Evolutionary conservation across 2,113 vertebrate genomes (phyloP), one percentile per base, ranked within the genome.

Genomic region (Suricata suricatta): DNA sequence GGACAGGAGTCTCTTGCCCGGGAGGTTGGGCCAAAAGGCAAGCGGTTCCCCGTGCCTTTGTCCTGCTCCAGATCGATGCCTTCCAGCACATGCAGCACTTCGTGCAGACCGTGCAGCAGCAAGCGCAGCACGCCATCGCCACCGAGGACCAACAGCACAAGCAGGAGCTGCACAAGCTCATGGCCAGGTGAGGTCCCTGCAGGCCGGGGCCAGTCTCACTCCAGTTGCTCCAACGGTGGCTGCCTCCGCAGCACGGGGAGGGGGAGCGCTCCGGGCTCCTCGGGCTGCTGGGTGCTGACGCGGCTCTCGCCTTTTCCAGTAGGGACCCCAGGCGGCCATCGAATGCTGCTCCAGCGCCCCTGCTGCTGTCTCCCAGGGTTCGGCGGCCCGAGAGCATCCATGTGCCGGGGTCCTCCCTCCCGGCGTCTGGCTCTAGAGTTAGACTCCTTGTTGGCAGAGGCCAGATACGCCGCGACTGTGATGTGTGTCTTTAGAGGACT

Each of bases 81-180:
- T 99, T 99, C 98, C 99, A 99, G 98, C 99, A 99, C 98, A 99
- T 99, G 99, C 99, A 99, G 98, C 99, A 99, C 98, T 99, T 99
- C 21, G 99, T 99, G 14, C 99, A 99, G 98, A 99, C 99, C 1
- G 99, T 99, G 99, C 99, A 99, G 97, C 99, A 99, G 96, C 99
- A 99, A 94, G 99, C 99, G 0, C 99, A 99, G 98, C 99, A 99
- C 0, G 99, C 99, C 86, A 99, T 99, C 0, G 99, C 99, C 0
- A 99, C 99, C 0, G 99, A 99, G 97, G 99, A 99, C 98, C 99
- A 99, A 97, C 99, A 99, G 97, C 99, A 99, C 97, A 99, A 99
- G 94, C 99, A 99, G 97, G 99, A 99, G 82, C 99, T 99, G 81
- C 99, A 99, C 96, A 99, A 99, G 94, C 99, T 99, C 54, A 99